These are phyloP conservation scores for Dinoponera quadriceps DNA, from an alignment of 1,140 invertebrate species.

Conservation along the genomic window DNA sequence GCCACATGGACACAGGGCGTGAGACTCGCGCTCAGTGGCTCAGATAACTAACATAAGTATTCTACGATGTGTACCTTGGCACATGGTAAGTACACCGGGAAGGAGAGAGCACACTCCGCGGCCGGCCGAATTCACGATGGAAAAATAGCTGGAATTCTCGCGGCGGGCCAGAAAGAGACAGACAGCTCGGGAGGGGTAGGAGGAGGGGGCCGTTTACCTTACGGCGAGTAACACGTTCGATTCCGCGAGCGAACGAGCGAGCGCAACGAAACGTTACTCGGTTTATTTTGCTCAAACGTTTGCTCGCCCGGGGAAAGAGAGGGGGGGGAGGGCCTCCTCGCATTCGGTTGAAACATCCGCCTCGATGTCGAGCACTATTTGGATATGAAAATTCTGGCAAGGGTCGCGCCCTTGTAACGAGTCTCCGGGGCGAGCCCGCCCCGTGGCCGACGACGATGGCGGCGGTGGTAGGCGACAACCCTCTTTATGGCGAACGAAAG, in stretches of 20 bases:
- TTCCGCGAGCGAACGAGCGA: background rate
- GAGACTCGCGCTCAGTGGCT: background rate
- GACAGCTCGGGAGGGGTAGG: background rate
- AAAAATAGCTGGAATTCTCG: slow-evolving; percentile 49
- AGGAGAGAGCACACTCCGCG: background rate
- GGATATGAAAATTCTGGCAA: slow-evolving; percentile 49
- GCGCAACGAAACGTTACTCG: slow-evolving; percentile 23
- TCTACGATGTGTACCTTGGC: slow-evolving; percentile 35
- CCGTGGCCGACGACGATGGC: slow-evolving; percentile 8
- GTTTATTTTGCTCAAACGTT: slow-evolving; percentile 53
- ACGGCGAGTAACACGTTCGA: slow-evolving; percentile 48
- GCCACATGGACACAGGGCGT: too few species aligned
- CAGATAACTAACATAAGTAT: slow-evolving; percentile 18
- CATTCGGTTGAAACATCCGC: slow-evolving; percentile 44
- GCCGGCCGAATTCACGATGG: slow-evolving; percentile 41
- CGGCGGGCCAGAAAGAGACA: background rate
- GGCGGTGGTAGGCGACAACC: too few species aligned
- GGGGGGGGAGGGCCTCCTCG: background rate
- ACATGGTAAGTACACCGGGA: slow-evolving; percentile 1
- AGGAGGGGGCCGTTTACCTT: slow-evolving; percentile 17
- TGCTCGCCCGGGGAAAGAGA: slow-evolving; percentile 13
- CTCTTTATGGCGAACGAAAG: background rate
- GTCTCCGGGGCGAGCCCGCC: slow-evolving; percentile 22
- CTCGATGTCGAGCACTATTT: slow-evolving; percentile 49
- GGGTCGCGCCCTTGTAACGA: slow-evolving; percentile 28